Base-by-base conservation (phyloP, 2,888 invertebrate species). In the Dilophus febrilis region DNA sequence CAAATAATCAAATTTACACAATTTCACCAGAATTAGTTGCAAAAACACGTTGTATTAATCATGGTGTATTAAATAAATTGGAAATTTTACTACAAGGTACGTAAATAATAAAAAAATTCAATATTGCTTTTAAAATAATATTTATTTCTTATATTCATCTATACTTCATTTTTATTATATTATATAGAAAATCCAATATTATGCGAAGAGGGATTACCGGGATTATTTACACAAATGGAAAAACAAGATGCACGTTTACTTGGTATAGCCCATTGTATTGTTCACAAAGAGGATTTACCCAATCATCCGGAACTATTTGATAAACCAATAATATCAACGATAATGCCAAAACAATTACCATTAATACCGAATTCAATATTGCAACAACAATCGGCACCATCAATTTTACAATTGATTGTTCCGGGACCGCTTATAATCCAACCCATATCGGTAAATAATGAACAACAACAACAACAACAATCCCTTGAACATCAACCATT, bases 31-130 rank as follows among this genome's bases (percentile, higher is more conserved):
- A 84, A 52, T 65, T 86, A 35, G 82, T 83, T 2, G 72, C 80
- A 18, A 81, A 84, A 56, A 84, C 85, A 2, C 71, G 77, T 49
- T 87, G 86, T 58, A 77, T 72, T 44, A 74, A 81, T 43, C 80
- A 81, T 53, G 82, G 82, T 40, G 80, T 84, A n/a, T 74, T 77
- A 48, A 58, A 57, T 22, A 60, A 60, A 48, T 50, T 63, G 53
- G 81, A 82, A 61, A 77, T 86, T 53, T 74, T 80, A 58, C 68
- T 86, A 48, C 77, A 84, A 73, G 82, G 86, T 86, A 64, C 59
- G 64, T 8, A 16, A 31, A n/a, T 8, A 26, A 32, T 22, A 16
- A 37, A 8, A 4, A 33, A 29, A 22, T 28, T 28, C 2, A 29
- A 11, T 12, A 11, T 17, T 18, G 13, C 14, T 27, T 42, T 36